A percentile compares a stretch with the other conserved stretches of the same genome.
phyloP scores from a whole-genome alignment of 2,888 invertebrate species.

The Temnothorax rugatulus region DNA sequence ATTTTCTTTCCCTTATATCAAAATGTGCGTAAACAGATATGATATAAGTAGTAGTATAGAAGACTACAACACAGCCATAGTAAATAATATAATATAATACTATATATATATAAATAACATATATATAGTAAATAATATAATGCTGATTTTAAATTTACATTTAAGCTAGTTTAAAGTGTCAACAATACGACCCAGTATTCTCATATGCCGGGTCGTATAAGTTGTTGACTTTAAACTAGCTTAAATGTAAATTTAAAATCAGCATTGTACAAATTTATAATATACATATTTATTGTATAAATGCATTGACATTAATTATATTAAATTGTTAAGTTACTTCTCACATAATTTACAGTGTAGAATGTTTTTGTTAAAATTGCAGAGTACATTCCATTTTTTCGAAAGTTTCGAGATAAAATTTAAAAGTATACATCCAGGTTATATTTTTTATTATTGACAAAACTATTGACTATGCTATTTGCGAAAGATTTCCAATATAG shows the following conservation, averaged over 20 bases:
- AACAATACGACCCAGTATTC: slow-evolving; percentile 1
- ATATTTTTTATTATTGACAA: neutral
- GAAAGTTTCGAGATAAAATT: neutral
- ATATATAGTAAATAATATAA: too few relatives aligned
- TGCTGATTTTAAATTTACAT: too few relatives aligned
- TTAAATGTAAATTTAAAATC: slow-evolving; percentile 1
- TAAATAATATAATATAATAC: neutral
- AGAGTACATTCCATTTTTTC: neutral
- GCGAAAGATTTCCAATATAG: neutral
- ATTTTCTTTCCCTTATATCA: neutral
- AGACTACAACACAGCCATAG: neutral
- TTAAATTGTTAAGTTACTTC: neutral
- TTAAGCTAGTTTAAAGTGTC: too few relatives aligned
- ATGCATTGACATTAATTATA: neutral
- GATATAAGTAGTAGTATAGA: neutral
- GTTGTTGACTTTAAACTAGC: neutral
- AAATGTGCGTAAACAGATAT: neutral
- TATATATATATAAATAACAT: too few relatives aligned
- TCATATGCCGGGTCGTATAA: neutral
- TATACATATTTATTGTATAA: too few relatives aligned
- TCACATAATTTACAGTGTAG: neutral
- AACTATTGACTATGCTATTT: neutral
- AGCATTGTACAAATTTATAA: neutral
- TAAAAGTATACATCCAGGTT: neutral
- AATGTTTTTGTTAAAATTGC: neutral